Conservation (phyloP, 2,113 vertebrate species). For the Spheniscus mendiculus region DNA sequence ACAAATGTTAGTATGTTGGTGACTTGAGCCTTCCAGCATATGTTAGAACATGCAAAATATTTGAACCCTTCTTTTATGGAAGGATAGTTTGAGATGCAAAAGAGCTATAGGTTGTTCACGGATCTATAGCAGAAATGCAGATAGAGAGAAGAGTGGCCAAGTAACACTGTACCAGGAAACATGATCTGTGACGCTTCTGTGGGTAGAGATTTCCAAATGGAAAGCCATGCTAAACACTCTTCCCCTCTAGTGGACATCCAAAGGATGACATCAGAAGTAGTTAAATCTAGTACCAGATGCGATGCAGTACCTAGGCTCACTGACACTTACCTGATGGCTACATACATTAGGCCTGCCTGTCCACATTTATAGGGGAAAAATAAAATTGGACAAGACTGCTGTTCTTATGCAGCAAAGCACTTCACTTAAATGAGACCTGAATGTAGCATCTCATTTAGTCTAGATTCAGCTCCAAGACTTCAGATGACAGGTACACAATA, state of each 20-base stretch:
- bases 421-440: neutral
- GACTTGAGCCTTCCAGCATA: neutral
- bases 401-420: neutral
- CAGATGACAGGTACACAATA: neutral
- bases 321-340: neutral
- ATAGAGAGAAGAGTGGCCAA: neutral
- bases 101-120: neutral
- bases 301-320: neutral
- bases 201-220: neutral
- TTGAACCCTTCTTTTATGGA: neutral
- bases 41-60: neutral
- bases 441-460: neutral
- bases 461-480: neutral
- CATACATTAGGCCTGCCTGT: neutral
- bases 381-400: neutral
- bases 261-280: neutral
- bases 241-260: neutral
- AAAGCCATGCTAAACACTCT: neutral
- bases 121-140: neutral
- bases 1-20: neutral
- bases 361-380: neutral
- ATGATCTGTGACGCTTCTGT: neutral
- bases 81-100: neutral
- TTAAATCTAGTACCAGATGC: neutral
- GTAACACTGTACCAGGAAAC: neutral